Evolutionary conservation across 2,888 invertebrate species (phyloP).

Genomic region (Sylvicola fuscatus): DNA sequence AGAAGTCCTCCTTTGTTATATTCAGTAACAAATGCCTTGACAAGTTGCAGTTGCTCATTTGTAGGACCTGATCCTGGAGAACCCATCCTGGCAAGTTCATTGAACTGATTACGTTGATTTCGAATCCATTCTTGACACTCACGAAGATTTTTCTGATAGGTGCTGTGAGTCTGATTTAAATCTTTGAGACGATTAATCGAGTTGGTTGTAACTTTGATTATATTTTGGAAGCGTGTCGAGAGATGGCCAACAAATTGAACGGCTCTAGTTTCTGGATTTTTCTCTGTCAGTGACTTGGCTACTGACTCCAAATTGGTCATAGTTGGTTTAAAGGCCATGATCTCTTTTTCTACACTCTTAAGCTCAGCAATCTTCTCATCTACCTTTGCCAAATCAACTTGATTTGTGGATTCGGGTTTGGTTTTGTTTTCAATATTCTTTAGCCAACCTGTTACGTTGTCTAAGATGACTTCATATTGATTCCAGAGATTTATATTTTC

Average conservation of each 20-base stretch:
- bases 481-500: slow-evolving; percentile 58
- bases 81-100: slow-evolving; percentile 48
- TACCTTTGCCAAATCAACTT: slow-evolving; percentile 45
- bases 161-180: slow-evolving; percentile 41
- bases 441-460: slow-evolving; percentile 52
- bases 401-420: slow-evolving; percentile 47
- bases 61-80: slow-evolving; percentile 52
- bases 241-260: slow-evolving; percentile 63
- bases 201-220: slow-evolving; percentile 45
- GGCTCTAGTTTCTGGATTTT: slow-evolving; percentile 66
- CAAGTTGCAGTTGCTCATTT: slow-evolving; percentile 38
- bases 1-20: slow-evolving; percentile 62
- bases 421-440: slow-evolving; percentile 60
- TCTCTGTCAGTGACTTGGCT: slow-evolving; percentile 48
- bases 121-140: slow-evolving; percentile 61
- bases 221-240: slow-evolving; percentile 50
- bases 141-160: slow-evolving; percentile 46
- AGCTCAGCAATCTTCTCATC: slow-evolving; percentile 48
- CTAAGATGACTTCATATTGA: slow-evolving; percentile 57
- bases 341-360: slow-evolving; percentile 36
- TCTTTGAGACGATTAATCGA: slow-evolving; percentile 52
- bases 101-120: slow-evolving; percentile 52
- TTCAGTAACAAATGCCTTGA: slow-evolving; percentile 38
- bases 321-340: slow-evolving; percentile 40
- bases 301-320: slow-evolving; percentile 44